A percentile compares a stretch with the other conserved stretches of the same genome.
These are phyloP conservation scores for Malurus alboscapulatus DNA, from an alignment of 2,113 vertebrate genomes.

Conservation along the genomic window DNA sequence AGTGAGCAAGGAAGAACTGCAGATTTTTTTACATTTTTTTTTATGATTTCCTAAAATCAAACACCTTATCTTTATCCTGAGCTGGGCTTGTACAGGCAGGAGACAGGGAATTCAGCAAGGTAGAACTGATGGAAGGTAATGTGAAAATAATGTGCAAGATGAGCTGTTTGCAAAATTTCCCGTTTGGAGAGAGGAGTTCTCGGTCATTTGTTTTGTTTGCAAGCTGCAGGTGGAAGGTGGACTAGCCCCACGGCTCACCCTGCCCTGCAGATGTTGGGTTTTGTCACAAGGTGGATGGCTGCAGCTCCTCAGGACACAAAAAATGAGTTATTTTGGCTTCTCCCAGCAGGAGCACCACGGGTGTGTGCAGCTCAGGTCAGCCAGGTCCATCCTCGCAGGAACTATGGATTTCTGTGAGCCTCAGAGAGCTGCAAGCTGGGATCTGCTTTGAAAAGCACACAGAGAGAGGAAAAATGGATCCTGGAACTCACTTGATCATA, in stretches of 20 bases:
- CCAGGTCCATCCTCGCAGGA: not conserved
- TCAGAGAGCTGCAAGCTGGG: not conserved
- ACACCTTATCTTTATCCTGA: not conserved
- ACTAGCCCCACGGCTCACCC: rapidly evolving
- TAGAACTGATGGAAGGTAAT: not conserved
- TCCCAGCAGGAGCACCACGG: not conserved
- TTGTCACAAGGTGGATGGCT: rapidly evolving
- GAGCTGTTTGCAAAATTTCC: not conserved
- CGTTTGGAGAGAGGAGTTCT: not conserved
- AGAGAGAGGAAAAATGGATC: not conserved
- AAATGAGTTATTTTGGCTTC: rapidly evolving
- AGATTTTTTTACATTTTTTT: not conserved
- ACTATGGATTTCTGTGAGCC: not conserved
- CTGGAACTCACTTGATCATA: not conserved
- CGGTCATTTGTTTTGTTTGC: not conserved
- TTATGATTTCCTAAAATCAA: not conserved
- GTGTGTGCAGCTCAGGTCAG: not conserved
- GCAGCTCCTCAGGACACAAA: not conserved
- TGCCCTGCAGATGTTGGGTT: not conserved
- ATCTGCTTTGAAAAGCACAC: not conserved
- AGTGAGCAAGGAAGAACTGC: not conserved
- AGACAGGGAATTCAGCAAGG: not conserved
- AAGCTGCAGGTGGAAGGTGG: not conserved
- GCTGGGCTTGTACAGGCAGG: not conserved
- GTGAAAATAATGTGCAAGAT: not conserved